Evolutionary conservation across 2,113 vertebrate genomes (phyloP).

Genomic region (Miniopterus natalensis): DNA sequence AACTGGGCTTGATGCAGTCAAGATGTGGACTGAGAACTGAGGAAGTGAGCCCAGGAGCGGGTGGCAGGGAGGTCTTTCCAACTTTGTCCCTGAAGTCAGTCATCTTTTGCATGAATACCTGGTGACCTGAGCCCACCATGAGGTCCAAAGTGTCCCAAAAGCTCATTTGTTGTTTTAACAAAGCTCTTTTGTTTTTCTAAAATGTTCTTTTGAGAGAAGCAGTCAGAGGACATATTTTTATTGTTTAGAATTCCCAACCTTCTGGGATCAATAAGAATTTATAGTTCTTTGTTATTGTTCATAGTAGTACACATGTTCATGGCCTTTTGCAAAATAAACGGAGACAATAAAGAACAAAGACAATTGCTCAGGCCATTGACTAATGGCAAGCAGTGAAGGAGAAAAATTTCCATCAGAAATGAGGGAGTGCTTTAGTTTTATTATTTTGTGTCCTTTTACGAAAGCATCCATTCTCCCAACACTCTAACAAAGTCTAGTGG

Average conservation of each 20-base stretch:
- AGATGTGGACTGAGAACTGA: slow-evolving; percentile 46
- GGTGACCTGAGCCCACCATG: slow-evolving; percentile 18
- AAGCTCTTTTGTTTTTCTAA: slow-evolving; percentile 54
- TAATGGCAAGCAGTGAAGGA: slow-evolving; percentile 60
- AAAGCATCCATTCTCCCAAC: slow-evolving; percentile 57
- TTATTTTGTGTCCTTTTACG: slow-evolving; percentile 70
- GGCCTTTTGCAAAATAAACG: slow-evolving; percentile 65
- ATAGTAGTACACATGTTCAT: slow-evolving; percentile 49
- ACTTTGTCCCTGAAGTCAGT: slow-evolving; percentile 29
- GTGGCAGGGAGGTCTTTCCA: background rate
- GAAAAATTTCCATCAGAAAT: slow-evolving; percentile 72
- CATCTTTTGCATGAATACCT: slow-evolving; percentile 52
- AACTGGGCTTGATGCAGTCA: slow-evolving; percentile 30
- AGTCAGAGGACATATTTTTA: slow-evolving; percentile 62
- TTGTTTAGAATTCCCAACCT: slow-evolving; percentile 67
- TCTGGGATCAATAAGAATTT: slow-evolving; percentile 78
- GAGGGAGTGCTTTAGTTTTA: slow-evolving; percentile 58
- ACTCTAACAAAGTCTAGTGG: slow-evolving; percentile 38
- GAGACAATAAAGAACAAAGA: slow-evolving; percentile 60
- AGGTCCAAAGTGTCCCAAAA: background rate
- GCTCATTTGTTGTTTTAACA: slow-evolving; percentile 63
- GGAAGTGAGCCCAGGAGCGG: background rate
- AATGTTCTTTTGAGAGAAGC: slow-evolving; percentile 59
- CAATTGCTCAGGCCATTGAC: background rate
- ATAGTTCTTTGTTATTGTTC: slow-evolving; percentile 71